Percentiles rank a stretch among this genome's conserved stretches.
These are phyloP conservation scores for Poeciliopsis gracilis DNA, from an alignment of 2,797 vertebrate species.

Conservation along the genomic window DNA sequence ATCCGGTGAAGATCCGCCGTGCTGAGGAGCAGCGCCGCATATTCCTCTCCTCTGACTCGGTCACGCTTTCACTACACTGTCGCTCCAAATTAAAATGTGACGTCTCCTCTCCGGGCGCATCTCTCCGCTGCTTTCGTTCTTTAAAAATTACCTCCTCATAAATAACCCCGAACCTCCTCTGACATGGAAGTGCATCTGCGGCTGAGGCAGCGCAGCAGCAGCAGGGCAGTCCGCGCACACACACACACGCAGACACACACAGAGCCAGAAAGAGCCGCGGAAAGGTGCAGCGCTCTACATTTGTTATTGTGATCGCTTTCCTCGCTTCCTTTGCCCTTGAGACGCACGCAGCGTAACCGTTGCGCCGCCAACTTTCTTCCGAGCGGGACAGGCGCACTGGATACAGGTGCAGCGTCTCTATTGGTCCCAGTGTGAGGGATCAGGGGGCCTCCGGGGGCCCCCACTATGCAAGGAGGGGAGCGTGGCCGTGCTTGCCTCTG, in stretches of 20 bases:
- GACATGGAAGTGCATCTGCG: conserved; percentile 46
- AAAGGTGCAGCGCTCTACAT: conserved; percentile 52
- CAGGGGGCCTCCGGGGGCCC: conserved; percentile 25
- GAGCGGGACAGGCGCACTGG: conserved; percentile 70
- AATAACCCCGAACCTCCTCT: conserved; percentile 46
- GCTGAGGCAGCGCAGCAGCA: conserved; percentile 11
- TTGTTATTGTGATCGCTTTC: conserved; percentile 63
- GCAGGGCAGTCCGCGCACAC: conserved; percentile 13
- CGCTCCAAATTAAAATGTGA: conserved; percentile 67
- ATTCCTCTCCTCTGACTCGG: conserved; percentile 50
- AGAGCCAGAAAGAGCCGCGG: conserved; percentile 19
- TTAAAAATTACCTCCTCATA: conserved; percentile 26
- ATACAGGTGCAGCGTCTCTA: conserved; percentile 75
- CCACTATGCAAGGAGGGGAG: conserved; percentile 7
- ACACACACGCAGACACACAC: neutral
- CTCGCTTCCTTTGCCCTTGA: conserved; percentile 82
- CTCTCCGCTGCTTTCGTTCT: conserved; percentile 24
- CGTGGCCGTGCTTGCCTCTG: conserved; percentile 3
- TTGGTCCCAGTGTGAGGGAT: conserved; percentile 30
- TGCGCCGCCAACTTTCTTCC: conserved; percentile 80
- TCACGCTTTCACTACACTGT: conserved; percentile 59
- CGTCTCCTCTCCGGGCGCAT: conserved; percentile 65
- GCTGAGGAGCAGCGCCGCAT: conserved; percentile 56
- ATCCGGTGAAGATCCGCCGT: conserved; percentile 42
- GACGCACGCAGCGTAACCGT: conserved; percentile 75